Percentiles rank a stretch among this genome's conserved stretches.
These are phyloP conservation scores for Melanocharis versteri DNA, from an alignment of 2,113 vertebrate genomes.

Conservation along the genomic window DNA sequence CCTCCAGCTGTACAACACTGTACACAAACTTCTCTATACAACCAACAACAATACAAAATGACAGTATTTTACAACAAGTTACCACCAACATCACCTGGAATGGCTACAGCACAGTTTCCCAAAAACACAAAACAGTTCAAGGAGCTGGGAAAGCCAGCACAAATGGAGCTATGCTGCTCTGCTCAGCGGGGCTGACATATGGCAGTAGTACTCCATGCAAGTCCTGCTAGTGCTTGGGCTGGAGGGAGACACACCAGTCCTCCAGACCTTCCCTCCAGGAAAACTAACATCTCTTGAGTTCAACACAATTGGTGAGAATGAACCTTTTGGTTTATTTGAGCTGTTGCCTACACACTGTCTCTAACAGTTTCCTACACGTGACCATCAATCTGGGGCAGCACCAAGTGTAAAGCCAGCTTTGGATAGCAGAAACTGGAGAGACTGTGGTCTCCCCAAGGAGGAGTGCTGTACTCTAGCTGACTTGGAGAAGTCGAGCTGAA, in stretches of 20 bases:
- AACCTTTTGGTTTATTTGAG: neutral
- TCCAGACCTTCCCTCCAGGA: neutral
- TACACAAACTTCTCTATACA: constrained; percentile 42
- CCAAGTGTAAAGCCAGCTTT: neutral
- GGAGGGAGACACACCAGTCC: neutral
- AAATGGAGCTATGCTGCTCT: accelerated
- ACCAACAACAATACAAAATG: neutral
- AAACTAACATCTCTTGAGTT: neutral
- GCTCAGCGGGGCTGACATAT: neutral
- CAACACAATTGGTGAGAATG: neutral
- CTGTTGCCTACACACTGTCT: neutral
- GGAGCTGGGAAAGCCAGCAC: neutral
- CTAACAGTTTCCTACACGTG: neutral
- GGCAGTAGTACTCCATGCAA: neutral
- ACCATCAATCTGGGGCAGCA: neutral
- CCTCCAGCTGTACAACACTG: constrained; percentile 43
- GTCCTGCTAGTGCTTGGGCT: neutral
- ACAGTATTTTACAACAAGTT: constrained; percentile 50
- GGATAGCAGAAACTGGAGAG: neutral
- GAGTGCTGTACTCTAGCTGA: neutral
- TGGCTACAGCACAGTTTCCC: constrained; percentile 38
- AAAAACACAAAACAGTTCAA: neutral
- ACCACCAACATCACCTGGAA: constrained; percentile 21
- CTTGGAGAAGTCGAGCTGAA: neutral
- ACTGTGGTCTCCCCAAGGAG: neutral